Evolutionary conservation across 2,113 vertebrate species (phyloP), one percentile per base, ranked within the genome.

Genomic region (Stigmatopora argus): DNA sequence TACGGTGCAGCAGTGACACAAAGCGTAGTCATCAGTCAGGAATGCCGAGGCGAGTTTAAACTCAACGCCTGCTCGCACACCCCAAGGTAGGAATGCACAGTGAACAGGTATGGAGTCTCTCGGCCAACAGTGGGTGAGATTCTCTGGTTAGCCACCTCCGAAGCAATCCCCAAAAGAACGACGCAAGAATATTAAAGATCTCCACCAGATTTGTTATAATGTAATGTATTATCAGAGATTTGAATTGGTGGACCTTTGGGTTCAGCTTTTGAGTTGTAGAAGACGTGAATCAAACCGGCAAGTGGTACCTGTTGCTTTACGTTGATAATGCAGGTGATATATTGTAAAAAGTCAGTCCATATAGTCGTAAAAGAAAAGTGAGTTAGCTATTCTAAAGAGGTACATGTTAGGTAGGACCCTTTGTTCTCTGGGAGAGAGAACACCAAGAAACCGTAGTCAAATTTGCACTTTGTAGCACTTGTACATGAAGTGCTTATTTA

Each of bases 1-100:
- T 86, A 52, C 66, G 66, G 69, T 78, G 73, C 67, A 76, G 76
- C 66, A 49, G 56, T 41, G 77, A 62, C 65, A 76, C 69, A 41
- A 74, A 70, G 67, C 65, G 26, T 26, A 79, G 71, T 83, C 81
- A 88, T 11, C 59, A 65, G 44, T 73, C 46, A 81, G 84, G 88
- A 90, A 92, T 91, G 89, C 64, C 62, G 12, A 73, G 78, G 67
- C 89, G 66, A 87, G 90, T 89, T 82, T 61, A 56, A 81, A 90
- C 89, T 75, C 19, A 80, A 80, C 82, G 74, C 77, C 63, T 5
- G 72, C 70, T 78, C 71, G 5, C 66, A 66, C 82, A 66, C 65
- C 80, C 81, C 70, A 53, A 1, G 64, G 70, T 73, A 85, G 85
- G 81, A 86, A 89, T 88, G 82, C 12, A 44, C 67, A 5, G 5